Evolutionary conservation across 2,113 vertebrate genomes (phyloP), one percentile per base, ranked within the genome.

Genomic region (Indicator indicator): DNA sequence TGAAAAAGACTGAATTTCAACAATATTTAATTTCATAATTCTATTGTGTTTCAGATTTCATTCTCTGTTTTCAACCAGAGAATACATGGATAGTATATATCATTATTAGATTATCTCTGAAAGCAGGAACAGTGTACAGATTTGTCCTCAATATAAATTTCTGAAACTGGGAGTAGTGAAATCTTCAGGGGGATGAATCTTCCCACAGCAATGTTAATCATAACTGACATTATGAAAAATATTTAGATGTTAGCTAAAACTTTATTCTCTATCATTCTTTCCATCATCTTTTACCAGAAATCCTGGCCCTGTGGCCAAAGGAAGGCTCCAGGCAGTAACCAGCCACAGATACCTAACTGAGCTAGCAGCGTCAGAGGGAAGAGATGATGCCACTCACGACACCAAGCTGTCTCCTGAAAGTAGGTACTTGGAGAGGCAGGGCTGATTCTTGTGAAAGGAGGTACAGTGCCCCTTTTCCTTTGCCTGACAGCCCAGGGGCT

Each of bases 1-100:
- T 55, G 54, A 91, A 83, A 79, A 91, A 85, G 16, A 33, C 55
- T 38, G 52, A 56, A 82, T 89, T 91, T 85, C 24, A 85, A 26
- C 44, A 76, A 14, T 64, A 63, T 38, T 92, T 89, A 33, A 80
- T 73, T 89, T 88, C 27, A 17, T 44, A 73, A 83, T 85, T 89
- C 44, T 85, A 20, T 62, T 14, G 33, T 5, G 8, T 70, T 88
- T 89, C 38, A 72, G 30, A n/a, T 19, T 84, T 62, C 11, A 27
- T 69, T 76, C 46, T 71, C 54, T 82, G 10, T 44, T 85, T 87
- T 89, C 48, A 86, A 2, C 11, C 27, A 81, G 33, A 68, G 14
- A 58, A 70, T 59, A 55, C 36, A 26, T 26, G 32, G 26, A 20
- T 33, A 60, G 11, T 50, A 9, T 55, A 11, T 44, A 36, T 44